Evolutionary conservation across 2,113 vertebrate genomes (phyloP).

Genomic region (Anarrhichthys ocellatus): DNA sequence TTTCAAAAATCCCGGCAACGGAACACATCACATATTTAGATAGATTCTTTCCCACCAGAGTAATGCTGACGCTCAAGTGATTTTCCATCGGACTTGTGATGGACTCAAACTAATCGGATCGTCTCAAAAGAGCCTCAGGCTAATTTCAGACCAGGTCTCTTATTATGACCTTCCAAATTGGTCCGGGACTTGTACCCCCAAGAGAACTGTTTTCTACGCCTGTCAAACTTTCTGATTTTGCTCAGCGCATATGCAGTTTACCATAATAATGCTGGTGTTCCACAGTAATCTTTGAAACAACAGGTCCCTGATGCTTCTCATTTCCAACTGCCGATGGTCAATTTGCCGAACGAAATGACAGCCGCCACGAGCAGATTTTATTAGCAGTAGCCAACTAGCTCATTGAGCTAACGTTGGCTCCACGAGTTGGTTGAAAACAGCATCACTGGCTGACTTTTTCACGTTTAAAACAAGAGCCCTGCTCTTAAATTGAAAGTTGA

Average conservation of each 20-base stretch:
- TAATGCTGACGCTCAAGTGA: background rate
- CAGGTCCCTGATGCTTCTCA: background rate
- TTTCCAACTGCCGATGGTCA: background rate
- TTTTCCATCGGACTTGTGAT: background rate
- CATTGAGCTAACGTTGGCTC: too few species aligned
- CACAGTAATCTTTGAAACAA: background rate
- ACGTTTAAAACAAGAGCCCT: background rate
- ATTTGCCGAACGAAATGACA: background rate
- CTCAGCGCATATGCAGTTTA: background rate
- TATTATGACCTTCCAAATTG: background rate
- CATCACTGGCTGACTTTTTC: background rate
- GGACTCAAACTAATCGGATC: background rate
- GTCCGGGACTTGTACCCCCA: background rate
- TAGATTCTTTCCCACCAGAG: background rate
- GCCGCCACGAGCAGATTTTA: background rate
- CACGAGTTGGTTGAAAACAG: too few species aligned
- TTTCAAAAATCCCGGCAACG: conserved; percentile 16
- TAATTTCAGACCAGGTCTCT: background rate
- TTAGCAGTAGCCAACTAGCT: too few species aligned
- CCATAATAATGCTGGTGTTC: background rate
- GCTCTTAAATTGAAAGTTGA: background rate
- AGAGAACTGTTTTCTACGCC: background rate
- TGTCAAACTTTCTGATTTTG: background rate
- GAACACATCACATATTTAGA: background rate
- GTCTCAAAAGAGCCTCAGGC: background rate